These are phyloP conservation scores for Geodia barretti DNA, from an alignment of 37 sponge, comb jelly and placozoan species.

Conservation along the genomic window DNA sequence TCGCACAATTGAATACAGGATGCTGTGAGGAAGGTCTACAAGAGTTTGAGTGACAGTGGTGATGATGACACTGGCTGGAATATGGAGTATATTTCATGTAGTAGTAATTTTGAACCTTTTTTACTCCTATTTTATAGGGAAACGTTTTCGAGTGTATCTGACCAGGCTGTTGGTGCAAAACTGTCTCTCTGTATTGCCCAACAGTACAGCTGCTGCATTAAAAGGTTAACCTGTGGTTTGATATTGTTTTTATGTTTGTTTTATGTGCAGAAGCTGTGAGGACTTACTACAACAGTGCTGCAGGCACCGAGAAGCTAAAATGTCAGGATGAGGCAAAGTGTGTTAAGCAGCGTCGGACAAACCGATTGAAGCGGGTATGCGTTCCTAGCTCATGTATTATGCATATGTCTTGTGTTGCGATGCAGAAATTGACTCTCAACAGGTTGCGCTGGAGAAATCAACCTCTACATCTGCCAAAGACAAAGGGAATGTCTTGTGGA, in stretches of 20 bases:
- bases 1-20: too few relatives aligned
- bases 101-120: too few relatives aligned
- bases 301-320: background rate
- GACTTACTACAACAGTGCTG: background rate
- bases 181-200: background rate
- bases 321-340: background rate
- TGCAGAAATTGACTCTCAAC: background rate
- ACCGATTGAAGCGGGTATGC: background rate
- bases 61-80: background rate
- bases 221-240: background rate
- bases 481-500: background rate
- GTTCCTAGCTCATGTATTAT: background rate
- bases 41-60: background rate
- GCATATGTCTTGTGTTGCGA: background rate
- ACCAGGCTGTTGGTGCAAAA: background rate
- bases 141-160: background rate
- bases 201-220: background rate
- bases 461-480: background rate
- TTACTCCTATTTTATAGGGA: background rate
- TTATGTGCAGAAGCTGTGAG: background rate
- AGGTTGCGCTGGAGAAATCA: background rate
- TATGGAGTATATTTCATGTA: background rate
- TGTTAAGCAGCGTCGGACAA: background rate
- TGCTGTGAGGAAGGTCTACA: background rate
- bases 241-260: background rate